Conservation (phyloP, 2,113 vertebrate genomes). For the Lota lota region DNA sequence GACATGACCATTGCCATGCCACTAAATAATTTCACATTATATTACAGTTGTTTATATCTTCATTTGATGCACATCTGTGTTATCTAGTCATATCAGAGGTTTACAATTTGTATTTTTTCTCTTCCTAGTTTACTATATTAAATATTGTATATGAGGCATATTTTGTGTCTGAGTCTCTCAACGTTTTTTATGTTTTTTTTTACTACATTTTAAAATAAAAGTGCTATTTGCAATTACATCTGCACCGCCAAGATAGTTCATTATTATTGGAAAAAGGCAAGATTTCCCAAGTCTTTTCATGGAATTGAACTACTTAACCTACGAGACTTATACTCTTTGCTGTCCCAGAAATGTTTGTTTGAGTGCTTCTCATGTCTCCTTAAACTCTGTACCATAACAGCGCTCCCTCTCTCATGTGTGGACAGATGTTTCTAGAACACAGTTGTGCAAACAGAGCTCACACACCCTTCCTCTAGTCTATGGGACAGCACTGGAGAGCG, state of each 20-base stretch:
- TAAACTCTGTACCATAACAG: too few relatives aligned
- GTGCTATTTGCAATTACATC: constrained; percentile 11
- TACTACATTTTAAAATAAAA: constrained; percentile 28
- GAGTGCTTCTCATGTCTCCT: too few relatives aligned
- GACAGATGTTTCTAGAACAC: too few relatives aligned
- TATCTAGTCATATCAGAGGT: constrained; percentile 20
- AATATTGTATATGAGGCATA: constrained; percentile 37
- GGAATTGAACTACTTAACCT: too few relatives aligned
- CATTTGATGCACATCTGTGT: constrained; percentile 1
- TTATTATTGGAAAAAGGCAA: background rate
- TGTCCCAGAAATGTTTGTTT: too few relatives aligned
- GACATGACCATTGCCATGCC: background rate
- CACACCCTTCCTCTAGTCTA: too few relatives aligned
- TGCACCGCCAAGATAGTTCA: constrained; percentile 10
- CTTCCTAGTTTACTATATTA: constrained; percentile 50
- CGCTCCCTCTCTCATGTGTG: too few relatives aligned
- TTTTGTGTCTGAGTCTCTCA: constrained; percentile 29
- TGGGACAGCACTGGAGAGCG: too few relatives aligned
- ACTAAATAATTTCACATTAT: constrained; percentile 7
- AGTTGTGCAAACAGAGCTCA: too few relatives aligned
- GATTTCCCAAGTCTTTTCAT: too few relatives aligned
- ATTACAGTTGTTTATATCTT: constrained; percentile 8
- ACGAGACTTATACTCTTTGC: too few relatives aligned
- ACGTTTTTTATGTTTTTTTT: constrained; percentile 54
- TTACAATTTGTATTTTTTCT: constrained; percentile 37